Evolutionary conservation across 2,888 invertebrate species (phyloP).

Genomic region (Onchidella celtica): DNA sequence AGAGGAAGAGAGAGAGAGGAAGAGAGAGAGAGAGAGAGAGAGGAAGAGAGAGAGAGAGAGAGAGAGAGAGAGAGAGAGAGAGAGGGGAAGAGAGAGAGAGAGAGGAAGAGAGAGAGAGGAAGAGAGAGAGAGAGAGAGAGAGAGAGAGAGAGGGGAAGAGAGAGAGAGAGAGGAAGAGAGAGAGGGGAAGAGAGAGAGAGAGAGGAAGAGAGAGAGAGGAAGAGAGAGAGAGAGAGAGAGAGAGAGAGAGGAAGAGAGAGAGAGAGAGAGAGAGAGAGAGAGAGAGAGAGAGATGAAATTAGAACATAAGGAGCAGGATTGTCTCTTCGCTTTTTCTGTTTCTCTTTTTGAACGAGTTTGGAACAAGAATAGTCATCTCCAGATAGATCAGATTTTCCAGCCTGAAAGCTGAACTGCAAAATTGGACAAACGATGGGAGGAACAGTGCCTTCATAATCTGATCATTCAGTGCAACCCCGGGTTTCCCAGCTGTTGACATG

Average conservation of each 20-base stretch:
- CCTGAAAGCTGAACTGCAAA: too few relatives aligned
- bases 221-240: slow-evolving; percentile 31
- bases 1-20: background rate
- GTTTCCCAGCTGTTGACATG: too few relatives aligned
- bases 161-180: slow-evolving; percentile 19
- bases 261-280: background rate
- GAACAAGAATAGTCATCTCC: too few relatives aligned
- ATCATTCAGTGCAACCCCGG: too few relatives aligned
- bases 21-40: background rate
- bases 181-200: background rate
- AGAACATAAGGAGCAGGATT: background rate
- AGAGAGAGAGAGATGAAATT: slow-evolving; percentile 10
- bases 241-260: background rate
- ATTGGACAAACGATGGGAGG: too few relatives aligned
- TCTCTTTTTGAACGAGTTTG: too few relatives aligned
- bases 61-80: background rate
- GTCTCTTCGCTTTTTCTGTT: too few relatives aligned
- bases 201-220: slow-evolving; percentile 26
- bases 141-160: slow-evolving; percentile 8
- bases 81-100: background rate
- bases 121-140: slow-evolving; percentile 26
- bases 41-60: background rate
- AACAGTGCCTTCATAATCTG: too few relatives aligned
- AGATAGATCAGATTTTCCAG: too few relatives aligned
- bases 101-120: slow-evolving; percentile 20